These are phyloP conservation scores for Serinus canaria DNA, from an alignment of 2,113 vertebrate genomes.

Conservation along the genomic window DNA sequence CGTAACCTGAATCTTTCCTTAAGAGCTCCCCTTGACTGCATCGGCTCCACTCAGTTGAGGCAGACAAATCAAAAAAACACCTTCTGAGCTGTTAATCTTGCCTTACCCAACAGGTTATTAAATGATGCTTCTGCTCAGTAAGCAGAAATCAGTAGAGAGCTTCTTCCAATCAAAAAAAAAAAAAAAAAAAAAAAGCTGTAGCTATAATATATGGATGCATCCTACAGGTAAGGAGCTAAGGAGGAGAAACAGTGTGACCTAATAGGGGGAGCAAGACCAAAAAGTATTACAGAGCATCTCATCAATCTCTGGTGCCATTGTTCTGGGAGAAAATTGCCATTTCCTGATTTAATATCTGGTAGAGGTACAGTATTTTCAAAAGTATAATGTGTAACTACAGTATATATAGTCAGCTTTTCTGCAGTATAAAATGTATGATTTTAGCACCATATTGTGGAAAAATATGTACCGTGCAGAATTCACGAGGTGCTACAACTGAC, in stretches of 20 bases:
- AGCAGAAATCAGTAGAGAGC: neutral
- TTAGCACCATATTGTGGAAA: constrained; percentile 72
- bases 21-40: neutral
- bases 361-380: constrained; percentile 33
- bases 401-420: constrained; percentile 54
- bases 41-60: neutral
- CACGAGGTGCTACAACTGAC: constrained; percentile 70
- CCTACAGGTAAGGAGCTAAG: neutral
- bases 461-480: constrained; percentile 69
- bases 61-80: neutral
- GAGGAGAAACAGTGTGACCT: neutral
- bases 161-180: neutral
- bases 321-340: neutral
- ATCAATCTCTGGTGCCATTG: neutral
- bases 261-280: neutral
- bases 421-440: constrained; percentile 58
- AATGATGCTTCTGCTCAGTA: constrained; percentile 18
- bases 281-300: constrained; percentile 1
- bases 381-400: constrained; percentile 45
- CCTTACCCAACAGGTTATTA: constrained; percentile 17
- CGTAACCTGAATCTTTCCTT: neutral
- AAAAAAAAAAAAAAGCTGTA: neutral
- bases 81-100: constrained; percentile 16
- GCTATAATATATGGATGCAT: neutral
- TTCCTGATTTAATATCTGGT: constrained; percentile 24